Conservation (phyloP, 2,797 vertebrate species). For the Lepilemur ruficaudatus region DNA sequence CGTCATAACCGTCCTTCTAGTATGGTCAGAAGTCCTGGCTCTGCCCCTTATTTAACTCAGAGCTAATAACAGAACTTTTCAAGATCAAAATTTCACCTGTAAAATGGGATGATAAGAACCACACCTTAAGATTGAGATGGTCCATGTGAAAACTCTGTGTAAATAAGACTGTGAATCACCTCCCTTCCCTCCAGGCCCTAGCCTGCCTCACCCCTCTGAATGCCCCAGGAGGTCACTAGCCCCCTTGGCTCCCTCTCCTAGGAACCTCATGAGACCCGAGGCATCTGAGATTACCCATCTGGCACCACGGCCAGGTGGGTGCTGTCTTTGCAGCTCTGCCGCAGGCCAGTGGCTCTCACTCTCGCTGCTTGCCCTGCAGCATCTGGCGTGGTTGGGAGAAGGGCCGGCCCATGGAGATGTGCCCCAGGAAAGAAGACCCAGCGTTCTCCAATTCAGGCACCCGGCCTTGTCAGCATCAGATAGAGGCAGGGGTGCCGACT, state of each 20-base stretch:
- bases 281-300: too few species aligned
- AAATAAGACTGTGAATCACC: background rate
- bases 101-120: background rate
- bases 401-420: background rate
- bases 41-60: background rate
- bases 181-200: background rate
- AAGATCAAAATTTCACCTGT: background rate
- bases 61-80: background rate
- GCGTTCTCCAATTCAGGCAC: background rate
- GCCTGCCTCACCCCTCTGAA: background rate
- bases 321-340: background rate
- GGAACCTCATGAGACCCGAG: background rate
- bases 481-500: background rate
- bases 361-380: background rate
- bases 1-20: background rate
- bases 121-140: background rate
- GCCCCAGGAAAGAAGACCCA: background rate
- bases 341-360: background rate
- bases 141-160: background rate
- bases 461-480: background rate
- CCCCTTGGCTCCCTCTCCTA: background rate
- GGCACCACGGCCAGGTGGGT: rapidly evolving
- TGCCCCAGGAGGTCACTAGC: background rate
- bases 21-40: background rate
- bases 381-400: background rate